Evolutionary conservation across 2,888 invertebrate genomes (phyloP).

Genomic region (Andrena fulva): DNA sequence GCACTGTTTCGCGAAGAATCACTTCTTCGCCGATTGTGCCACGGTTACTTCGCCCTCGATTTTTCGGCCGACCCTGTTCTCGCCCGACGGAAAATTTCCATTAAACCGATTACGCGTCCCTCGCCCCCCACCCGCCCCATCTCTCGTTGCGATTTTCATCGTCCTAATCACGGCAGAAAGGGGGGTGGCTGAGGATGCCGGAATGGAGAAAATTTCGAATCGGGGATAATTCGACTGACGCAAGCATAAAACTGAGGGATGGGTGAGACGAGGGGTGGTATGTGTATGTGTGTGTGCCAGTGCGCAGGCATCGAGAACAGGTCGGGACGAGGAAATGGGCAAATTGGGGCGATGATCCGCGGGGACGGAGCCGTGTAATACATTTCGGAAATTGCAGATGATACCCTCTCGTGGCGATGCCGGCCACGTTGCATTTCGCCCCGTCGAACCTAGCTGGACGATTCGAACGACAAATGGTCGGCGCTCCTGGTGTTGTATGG

Average conservation of each 20-base stretch:
- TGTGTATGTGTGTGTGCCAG: not conserved
- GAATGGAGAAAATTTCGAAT: conserved; percentile 43
- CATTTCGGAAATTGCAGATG: conserved; percentile 74
- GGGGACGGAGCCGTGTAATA: conserved; percentile 72
- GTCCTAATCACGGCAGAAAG: conserved; percentile 41
- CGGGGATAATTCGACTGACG: conserved; percentile 29
- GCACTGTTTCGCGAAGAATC: not conserved
- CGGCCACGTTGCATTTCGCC: conserved; percentile 63
- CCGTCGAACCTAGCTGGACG: conserved; percentile 52
- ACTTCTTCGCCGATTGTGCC: not conserved
- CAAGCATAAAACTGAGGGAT: conserved; percentile 30
- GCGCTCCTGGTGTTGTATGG: conserved; percentile 45
- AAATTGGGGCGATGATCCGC: conserved; percentile 72
- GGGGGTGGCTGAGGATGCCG: not conserved
- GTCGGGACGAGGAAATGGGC: conserved; percentile 50
- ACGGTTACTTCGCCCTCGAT: conserved; percentile 1
- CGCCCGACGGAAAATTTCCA: conserved; percentile 33
- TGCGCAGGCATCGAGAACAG: conserved; percentile 7
- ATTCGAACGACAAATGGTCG: conserved; percentile 70
- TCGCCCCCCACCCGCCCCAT: not conserved
- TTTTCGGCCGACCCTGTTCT: not conserved
- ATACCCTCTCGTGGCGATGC: conserved; percentile 53
- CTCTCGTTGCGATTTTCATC: conserved; percentile 41
- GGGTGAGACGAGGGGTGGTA: not conserved
- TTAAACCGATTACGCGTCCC: conserved; percentile 45